Conservation (phyloP, 2,113 vertebrate species). For the rat (Rattus norvegicus) region DNA sequence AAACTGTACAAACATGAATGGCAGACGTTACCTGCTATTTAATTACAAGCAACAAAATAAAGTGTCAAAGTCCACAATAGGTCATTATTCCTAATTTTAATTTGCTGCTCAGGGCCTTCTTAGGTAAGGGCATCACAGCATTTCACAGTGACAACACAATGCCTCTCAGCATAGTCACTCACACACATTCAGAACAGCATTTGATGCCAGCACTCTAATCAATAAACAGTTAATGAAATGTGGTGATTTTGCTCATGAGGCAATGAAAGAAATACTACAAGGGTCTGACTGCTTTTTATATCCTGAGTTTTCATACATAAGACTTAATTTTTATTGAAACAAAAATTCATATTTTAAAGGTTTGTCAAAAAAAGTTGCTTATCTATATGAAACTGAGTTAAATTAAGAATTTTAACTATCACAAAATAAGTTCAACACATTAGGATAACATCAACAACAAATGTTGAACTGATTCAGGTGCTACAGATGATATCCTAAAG, state of each 20-base stretch:
- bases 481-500: background rate
- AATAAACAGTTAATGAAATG: background rate
- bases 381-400: background rate
- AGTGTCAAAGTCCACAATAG: constrained; percentile 29
- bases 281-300: constrained; percentile 17
- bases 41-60: background rate
- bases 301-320: constrained; percentile 48
- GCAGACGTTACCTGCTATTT: background rate
- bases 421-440: constrained; percentile 20
- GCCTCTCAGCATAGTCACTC: background rate
- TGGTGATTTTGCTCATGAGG: background rate
- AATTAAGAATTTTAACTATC: constrained; percentile 30
- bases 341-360: constrained; percentile 43
- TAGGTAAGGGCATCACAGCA: background rate
- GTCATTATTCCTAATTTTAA: constrained; percentile 19
- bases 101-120: constrained; percentile 5
- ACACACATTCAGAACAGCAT: background rate
- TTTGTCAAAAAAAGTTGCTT: background rate
- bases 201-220: background rate
- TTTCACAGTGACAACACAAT: constrained; percentile 56
- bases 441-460: background rate
- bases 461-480: background rate
- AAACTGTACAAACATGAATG: background rate
- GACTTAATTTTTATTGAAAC: constrained; percentile 60
- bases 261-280: background rate